A percentile compares a stretch with the other conserved stretches of the same genome.
phyloP scores from a whole-genome alignment of 2,888 invertebrate species.

The Rhagium mordax region DNA sequence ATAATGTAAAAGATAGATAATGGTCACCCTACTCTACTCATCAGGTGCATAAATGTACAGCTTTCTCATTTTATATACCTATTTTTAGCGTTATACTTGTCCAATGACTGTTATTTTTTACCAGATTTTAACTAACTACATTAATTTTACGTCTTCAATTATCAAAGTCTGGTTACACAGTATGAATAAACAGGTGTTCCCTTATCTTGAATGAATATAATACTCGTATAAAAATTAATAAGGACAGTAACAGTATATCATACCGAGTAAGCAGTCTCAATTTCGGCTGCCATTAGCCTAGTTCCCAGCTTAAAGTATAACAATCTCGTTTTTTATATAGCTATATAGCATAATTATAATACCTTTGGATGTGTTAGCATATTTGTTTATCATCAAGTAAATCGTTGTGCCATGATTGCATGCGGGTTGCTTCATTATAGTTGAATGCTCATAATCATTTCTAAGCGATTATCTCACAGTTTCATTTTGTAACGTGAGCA shows the following conservation, averaged over 20 bases:
- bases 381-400: slow-evolving; percentile 11
- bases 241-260: neutral
- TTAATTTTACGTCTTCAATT: no score
- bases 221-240: neutral
- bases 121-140: no score
- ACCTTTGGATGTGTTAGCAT: neutral
- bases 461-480: slow-evolving; percentile 11
- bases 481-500: neutral
- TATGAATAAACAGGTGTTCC: no score
- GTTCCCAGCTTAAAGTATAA: slow-evolving; percentile 25
- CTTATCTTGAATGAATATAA: no score
- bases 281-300: slow-evolving; percentile 43
- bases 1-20: no score
- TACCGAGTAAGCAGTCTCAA: neutral
- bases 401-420: neutral
- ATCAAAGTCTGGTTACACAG: no score
- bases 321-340: slow-evolving; percentile 29
- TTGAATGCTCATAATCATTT: neutral
- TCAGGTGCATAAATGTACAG: no score
- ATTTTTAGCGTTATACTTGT: no score
- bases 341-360: neutral
- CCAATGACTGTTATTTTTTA: no score
- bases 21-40: no score
- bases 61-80: no score
- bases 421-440: slow-evolving; percentile 2